A percentile compares a stretch with the other conserved stretches of the same genome.
Conservation (phyloP, 2,113 vertebrate species). For the Trogon surrucura region DNA sequence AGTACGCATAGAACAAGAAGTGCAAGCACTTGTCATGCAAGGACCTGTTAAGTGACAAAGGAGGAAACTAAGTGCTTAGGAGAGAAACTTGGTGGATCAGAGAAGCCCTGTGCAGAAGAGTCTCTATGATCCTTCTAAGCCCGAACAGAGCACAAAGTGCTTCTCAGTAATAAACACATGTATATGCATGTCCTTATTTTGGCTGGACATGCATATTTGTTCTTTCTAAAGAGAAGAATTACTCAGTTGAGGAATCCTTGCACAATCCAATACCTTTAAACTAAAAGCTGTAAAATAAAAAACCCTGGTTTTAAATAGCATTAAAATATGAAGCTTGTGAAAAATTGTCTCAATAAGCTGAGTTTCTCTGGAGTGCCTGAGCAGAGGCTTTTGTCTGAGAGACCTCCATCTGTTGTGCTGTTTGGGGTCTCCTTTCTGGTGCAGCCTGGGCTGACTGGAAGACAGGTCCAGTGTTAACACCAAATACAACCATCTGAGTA, state of each 20-base stretch:
- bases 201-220: not conserved
- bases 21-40: not conserved
- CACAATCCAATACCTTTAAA: not conserved
- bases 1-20: not conserved
- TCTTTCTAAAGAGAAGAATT: not conserved
- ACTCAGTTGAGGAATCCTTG: not conserved
- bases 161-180: not conserved
- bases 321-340: not conserved
- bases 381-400: not conserved
- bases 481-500: not conserved
- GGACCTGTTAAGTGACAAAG: not conserved
- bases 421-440: not conserved
- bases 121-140: not conserved
- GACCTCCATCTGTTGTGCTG: fast-evolving
- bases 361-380: not conserved
- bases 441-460: not conserved
- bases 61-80: not conserved
- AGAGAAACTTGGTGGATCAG: not conserved
- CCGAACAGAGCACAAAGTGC: not conserved
- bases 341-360: not conserved
- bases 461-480: not conserved
- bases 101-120: not conserved
- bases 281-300: not conserved
- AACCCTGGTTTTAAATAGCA: not conserved
- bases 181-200: not conserved